Percentiles rank a stretch among this genome's conserved stretches.
Conservation (phyloP, 2,113 vertebrate species). For the Crotalus viridis region DNA sequence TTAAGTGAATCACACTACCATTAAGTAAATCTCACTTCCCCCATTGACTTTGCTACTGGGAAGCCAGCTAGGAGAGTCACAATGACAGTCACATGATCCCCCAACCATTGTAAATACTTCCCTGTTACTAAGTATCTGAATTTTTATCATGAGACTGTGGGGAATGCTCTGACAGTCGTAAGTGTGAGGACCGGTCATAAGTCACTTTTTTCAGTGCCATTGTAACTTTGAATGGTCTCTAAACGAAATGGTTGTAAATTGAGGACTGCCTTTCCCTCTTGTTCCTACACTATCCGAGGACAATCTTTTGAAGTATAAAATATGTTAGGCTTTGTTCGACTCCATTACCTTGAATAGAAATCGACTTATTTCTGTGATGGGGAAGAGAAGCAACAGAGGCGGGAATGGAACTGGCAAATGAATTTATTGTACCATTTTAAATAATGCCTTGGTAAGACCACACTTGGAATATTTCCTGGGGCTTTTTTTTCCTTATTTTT, state of each 20-base stretch:
- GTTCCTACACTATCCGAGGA: not conserved
- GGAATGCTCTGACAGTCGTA: not conserved
- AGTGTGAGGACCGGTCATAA: not conserved
- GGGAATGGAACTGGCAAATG: not conserved
- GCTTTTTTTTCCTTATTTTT: rapidly evolving
- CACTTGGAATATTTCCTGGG: not conserved
- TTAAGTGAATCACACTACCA: not conserved
- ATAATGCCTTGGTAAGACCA: not conserved
- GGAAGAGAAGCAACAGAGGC: not conserved
- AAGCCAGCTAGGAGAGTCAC: not conserved
- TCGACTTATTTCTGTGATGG: not conserved
- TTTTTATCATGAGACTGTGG: not conserved
- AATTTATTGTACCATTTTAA: not conserved
- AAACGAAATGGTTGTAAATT: not conserved
- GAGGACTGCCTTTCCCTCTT: not conserved
- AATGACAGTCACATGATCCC: not conserved
- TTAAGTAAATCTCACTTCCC: not conserved
- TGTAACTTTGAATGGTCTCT: not conserved
- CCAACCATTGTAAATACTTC: not conserved
- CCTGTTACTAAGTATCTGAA: not conserved
- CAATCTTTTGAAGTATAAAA: not conserved
- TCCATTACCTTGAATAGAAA: not conserved
- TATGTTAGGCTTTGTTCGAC: not conserved
- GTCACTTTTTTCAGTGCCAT: not conserved
- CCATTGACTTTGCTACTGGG: not conserved